phyloP scores from a whole-genome alignment of 2,113 vertebrate genomes.

The Calyptommatus sinebrachiatus region DNA sequence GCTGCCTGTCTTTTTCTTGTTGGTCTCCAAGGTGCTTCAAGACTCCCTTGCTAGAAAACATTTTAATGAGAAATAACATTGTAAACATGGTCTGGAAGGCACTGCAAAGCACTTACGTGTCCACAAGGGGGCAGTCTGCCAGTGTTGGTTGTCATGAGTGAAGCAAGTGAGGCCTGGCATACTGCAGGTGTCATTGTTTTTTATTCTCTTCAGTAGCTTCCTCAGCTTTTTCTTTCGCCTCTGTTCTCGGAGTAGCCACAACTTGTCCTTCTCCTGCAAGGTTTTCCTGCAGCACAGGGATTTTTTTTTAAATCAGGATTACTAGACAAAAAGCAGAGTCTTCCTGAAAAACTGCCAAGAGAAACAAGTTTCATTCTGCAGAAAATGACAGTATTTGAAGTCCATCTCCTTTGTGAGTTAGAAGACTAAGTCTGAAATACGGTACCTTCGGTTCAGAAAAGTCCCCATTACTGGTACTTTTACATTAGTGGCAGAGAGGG shows the following conservation, averaged over 20 bases:
- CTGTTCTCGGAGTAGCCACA: conserved; percentile 89
- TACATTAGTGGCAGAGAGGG: too few species aligned
- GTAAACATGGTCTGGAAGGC: not conserved
- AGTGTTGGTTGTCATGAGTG: conserved; percentile 98
- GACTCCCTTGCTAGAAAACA: too few species aligned
- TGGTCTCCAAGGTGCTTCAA: too few species aligned
- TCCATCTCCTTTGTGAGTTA: too few species aligned
- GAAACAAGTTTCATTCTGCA: not conserved
- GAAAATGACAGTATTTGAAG: not conserved
- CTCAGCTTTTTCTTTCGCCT: conserved; percentile 91
- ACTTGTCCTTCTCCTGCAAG: conserved; percentile 82
- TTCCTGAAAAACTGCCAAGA: not conserved
- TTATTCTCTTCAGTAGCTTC: conserved; percentile 91
- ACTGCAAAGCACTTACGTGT: conserved; percentile 76
- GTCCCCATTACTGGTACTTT: too few species aligned
- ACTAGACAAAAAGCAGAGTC: not conserved
- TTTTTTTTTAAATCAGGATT: not conserved
- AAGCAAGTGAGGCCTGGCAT: conserved; percentile 98
- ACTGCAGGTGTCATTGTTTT: conserved; percentile 94
- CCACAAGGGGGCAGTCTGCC: conserved; percentile 96
- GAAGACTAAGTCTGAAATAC: too few species aligned
- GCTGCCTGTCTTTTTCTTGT: too few species aligned
- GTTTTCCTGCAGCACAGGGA: conserved; percentile 71
- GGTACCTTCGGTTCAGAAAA: too few species aligned
- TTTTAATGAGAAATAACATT: too few species aligned